Percentiles rank a stretch among this genome's conserved stretches.
These are phyloP conservation scores for Nebria brevicollis DNA, from an alignment of 2,888 invertebrate species.

Conservation along the genomic window DNA sequence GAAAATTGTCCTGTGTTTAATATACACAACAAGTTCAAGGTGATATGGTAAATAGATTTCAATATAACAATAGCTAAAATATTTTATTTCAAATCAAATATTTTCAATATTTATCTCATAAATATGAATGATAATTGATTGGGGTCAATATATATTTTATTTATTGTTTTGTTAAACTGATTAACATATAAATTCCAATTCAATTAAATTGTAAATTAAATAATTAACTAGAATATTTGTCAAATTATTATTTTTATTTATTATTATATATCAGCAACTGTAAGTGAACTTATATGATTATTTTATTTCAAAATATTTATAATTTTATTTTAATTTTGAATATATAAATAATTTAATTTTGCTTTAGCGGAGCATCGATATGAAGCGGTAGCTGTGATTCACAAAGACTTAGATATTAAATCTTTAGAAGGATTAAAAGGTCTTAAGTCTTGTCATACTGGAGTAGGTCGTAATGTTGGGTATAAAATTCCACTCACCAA, in stretches of 20 bases:
- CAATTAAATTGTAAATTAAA: too few relatives aligned
- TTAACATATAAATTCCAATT: too few relatives aligned
- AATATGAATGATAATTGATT: not conserved
- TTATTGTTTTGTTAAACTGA: not conserved
- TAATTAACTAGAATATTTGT: too few relatives aligned
- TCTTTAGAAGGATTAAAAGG: constrained; percentile 76
- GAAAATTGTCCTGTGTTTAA: constrained; percentile 11
- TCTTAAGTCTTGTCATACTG: constrained; percentile 87
- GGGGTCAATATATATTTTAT: not conserved
- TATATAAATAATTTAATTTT: constrained; percentile 52
- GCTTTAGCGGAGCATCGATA: constrained; percentile 79
- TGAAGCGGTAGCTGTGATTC: constrained; percentile 83
- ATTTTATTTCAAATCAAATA: constrained; percentile 4
- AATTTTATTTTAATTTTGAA: not conserved
- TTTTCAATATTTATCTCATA: not conserved
- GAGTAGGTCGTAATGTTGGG: constrained; percentile 87
- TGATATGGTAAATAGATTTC: constrained; percentile 15
- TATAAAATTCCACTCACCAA: constrained; percentile 85
- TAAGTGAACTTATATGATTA: not conserved
- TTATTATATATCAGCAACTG: not conserved
- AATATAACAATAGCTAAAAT: not conserved
- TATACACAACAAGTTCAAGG: constrained; percentile 26
- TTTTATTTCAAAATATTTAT: too few relatives aligned
- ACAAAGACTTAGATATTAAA: constrained; percentile 77
- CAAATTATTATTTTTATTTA: not conserved